Base-by-base conservation (phyloP, 2,113 vertebrate species). In the Podiceps cristatus region DNA sequence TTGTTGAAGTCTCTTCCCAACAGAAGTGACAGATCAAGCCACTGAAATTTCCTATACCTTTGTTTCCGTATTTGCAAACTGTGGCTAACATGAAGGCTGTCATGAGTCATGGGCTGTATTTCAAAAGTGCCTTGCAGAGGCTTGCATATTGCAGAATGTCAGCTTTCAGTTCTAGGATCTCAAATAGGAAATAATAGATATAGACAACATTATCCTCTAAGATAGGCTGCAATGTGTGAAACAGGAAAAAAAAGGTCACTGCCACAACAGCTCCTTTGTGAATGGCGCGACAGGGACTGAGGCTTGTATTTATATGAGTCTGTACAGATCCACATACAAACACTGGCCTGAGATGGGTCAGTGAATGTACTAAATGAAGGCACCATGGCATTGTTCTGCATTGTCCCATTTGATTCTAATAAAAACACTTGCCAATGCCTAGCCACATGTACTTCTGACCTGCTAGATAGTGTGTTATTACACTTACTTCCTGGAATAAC, bases 231-330 rank as follows among this genome's bases (percentile, higher is more conserved):
- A 23, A 53, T 69, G 80, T 88, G 80, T 87, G 91, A 91, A 95
- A 94, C 77, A 78, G 81, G 77, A 79, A 77, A 94, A 95, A 85
- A 24, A 24, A 63, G 35, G n/a, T n/a, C 77, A 50, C 25, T 96
- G 87, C 93, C 47, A 42, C 69, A 95, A 95, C 86, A 90, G 77
- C 52, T 78, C 58, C 90, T 97, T 97, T 97, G 96, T 96, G 95
- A 95, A 91, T 66, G 95, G 93, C 87, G 85, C 58, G 92, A 96
- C 96, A 93, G 93, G 90, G 95, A 56, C 93, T 95, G 95, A 93
- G 66, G 66, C 45, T 93, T 96, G 87, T 96, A 49, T 95, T 95
- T 96, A 13, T 90, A 56, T 0, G 29, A 64, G 71, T 87, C 96
- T 96, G 77, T 56, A 27, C 49, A 86, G 96, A 96, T 85, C 75